Evolutionary conservation across 2,113 vertebrate genomes (phyloP), one percentile per base, ranked within the genome.

Genomic region (Recurvirostra avosetta): DNA sequence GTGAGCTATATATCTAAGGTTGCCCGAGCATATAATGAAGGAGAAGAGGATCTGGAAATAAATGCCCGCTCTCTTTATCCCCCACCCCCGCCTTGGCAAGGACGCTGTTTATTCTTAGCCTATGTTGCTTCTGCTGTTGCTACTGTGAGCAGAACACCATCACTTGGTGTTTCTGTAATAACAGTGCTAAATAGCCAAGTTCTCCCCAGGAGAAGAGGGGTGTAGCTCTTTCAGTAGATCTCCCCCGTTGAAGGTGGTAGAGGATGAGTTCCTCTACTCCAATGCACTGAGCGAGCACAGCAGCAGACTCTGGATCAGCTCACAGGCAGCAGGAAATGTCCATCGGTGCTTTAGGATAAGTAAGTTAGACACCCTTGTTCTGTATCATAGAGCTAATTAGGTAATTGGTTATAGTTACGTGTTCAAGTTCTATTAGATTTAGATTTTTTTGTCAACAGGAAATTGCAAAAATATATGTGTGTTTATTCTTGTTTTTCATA

Each of bases 21-120:
- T 95, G 92, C 94, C 86, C 49, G 86, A 91, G 89, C 86, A 94
- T 83, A 90, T 87, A 94, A 93, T 85, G 85, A 85, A 87, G 77
- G 94, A 81, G 81, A 94, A 91, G 89, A 68, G 67, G 84, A 94
- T 88, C 92, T 94, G 91, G 95, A 97, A 95, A 97, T 95, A 94
- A 92, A 92, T 73, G 81, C 86, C 86, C 32, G 23, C 92, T 93
- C 85, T 86, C 72, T 75, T 11, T 75, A 66, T 92, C 94, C 56
- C 65, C 63, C 79, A 63, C 79, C 88, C 90, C 82, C 6, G 22
- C 88, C 87, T 63, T 88, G 92, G 59, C 36, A 78, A 85, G 74
- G 76, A 59, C 86, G 86, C 87, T 87, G 27, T 92, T 97, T 96
- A 94, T 94, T 96, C 91, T 91, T 89, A 88, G 82, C 78, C 81